Percentiles rank a stretch among this genome's conserved stretches.
Evolutionary conservation across 2,113 vertebrate species (phyloP).

Genomic region (Micronisus gabar): DNA sequence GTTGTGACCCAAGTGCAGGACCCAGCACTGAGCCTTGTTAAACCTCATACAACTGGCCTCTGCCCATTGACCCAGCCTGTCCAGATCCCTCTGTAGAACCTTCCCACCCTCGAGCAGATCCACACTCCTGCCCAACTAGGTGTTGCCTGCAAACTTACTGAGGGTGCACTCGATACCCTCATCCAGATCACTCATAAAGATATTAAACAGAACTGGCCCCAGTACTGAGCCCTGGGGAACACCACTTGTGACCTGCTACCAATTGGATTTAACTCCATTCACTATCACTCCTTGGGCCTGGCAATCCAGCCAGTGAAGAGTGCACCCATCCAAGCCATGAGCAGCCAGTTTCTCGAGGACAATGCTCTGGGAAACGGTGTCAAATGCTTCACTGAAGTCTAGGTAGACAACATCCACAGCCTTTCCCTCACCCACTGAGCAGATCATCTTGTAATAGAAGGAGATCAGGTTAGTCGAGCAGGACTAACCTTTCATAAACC

Average conservation of each 20-base stretch:
- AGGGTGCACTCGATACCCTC: accelerated
- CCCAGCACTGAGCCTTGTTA: accelerated
- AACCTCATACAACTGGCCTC: accelerated
- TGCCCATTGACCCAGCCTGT: neutral
- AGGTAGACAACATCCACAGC: too few species aligned
- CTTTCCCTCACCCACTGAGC: too few species aligned
- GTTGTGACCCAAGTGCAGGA: neutral
- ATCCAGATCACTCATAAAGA: accelerated
- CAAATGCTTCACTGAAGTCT: too few species aligned
- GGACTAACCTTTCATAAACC: too few species aligned
- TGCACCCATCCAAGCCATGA: accelerated
- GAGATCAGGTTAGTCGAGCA: too few species aligned
- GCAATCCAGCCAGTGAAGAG: neutral
- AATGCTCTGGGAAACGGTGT: too few species aligned
- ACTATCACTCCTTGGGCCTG: accelerated
- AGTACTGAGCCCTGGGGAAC: neutral
- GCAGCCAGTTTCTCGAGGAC: neutral
- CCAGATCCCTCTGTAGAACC: neutral
- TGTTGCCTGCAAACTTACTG: neutral
- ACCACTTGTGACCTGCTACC: neutral
- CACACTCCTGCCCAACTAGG: accelerated
- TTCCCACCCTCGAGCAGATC: neutral
- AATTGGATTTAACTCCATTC: neutral
- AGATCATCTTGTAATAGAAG: too few species aligned
- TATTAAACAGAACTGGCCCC: neutral